These are phyloP conservation scores for Lathronympha strigana DNA, from an alignment of 2,888 invertebrate genomes.

Conservation along the genomic window DNA sequence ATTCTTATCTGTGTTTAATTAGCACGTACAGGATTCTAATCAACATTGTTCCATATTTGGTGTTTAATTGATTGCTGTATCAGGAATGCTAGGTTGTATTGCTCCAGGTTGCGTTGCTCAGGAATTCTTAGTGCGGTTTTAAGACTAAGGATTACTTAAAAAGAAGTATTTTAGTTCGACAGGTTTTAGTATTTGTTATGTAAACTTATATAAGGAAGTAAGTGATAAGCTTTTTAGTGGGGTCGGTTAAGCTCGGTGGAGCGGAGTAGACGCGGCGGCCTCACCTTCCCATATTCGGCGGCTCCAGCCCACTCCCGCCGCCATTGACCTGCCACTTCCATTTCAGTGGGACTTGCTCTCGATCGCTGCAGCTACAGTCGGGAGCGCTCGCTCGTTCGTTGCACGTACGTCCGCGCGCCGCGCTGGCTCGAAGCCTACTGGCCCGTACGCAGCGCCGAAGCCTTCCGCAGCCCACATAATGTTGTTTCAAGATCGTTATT, in stretches of 20 bases:
- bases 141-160: background rate
- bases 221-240: constrained; percentile 37
- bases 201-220: constrained; percentile 33
- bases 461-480: constrained; percentile 64
- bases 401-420: constrained; percentile 65
- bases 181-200: constrained; percentile 28
- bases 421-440: constrained; percentile 73
- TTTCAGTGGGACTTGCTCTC: constrained; percentile 59
- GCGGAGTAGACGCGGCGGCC: constrained; percentile 48
- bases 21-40: constrained; percentile 26
- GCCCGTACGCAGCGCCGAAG: constrained; percentile 56
- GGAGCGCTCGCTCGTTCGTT: constrained; percentile 60
- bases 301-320: constrained; percentile 80
- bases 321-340: constrained; percentile 82
- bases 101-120: too few relatives aligned
- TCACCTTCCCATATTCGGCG: constrained; percentile 81
- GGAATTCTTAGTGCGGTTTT: background rate
- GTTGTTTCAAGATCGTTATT: constrained; percentile 72
- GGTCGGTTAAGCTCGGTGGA: constrained; percentile 10
- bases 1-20: constrained; percentile 36
- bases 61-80: constrained; percentile 7
- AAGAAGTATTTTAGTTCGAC: background rate
- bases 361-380: constrained; percentile 81
- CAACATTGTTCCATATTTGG: constrained; percentile 15
- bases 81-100: background rate